Base-by-base conservation (phyloP, 2,797 vertebrate species). In the Martes flavigula region DNA sequence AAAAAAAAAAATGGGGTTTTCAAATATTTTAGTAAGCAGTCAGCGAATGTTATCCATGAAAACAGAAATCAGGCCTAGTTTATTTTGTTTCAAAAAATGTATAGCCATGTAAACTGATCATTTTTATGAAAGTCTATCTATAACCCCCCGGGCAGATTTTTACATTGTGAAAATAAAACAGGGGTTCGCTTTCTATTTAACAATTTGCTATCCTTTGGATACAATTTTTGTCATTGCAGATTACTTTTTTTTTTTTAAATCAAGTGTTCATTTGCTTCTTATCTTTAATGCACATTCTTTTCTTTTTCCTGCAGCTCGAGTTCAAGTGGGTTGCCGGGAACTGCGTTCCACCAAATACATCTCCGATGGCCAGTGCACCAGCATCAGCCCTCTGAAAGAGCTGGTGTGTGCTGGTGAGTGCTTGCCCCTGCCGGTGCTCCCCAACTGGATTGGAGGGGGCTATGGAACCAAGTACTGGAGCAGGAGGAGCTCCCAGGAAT, bases 291-390 rank as follows among this genome's bases (percentile, higher is more conserved):
- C 82, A 95, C 96, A 79, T 30, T 92, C 73, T 97, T 93, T 87
- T 96, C 78, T 96, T 21, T 88, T 58, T 96, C 94, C 92, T 95
- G 72, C 98, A 99, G 99, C 99, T 94, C 99, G 98, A 1, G 98
- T 99, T 96, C 99, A 99, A 94, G 99, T 99, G 38, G 99, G 99
- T 27, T 99, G 99, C 98, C 98, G 99, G 94, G 99, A 99, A 92
- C 98, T 99, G 97, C 99, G 99, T 91, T 99, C 99, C 94, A 99
- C 99, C 40, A 99, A 99, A 97, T 99, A 99, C 97, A 99, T 99
- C 98, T 99, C 99, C 0, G 99, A 99, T 0, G 99, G 99, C 87
- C 99, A 99, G 98, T 99, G 99, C 98, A 99, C 99, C 98, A 99
- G 99, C 98, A 99, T 99, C 93, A 99, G 99, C 84, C 99, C 99